Evolutionary conservation across 2,113 vertebrate species (phyloP).

Genomic region (human): GRCh38 chr2:29596501-29597000

Average conservation of each 20-base stretch:
- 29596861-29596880: not conserved
- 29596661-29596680: not conserved
- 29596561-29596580: not conserved
- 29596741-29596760: not conserved
- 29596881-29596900: not conserved
- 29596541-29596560: not conserved
- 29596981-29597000: not conserved
- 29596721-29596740: not conserved
- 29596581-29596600: not conserved
- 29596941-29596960: not conserved
- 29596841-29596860: not conserved
- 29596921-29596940: not conserved
- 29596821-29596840: rapidly evolving
- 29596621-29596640: not conserved
- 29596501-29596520: not conserved
- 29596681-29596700: not conserved
- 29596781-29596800: not conserved
- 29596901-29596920: not conserved
- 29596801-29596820: not conserved
- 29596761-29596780: not conserved
- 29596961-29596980: not conserved
- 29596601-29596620: not conserved
- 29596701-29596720: not conserved
- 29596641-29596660: not conserved
- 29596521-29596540: not conserved